Percentiles rank a stretch among this genome's conserved stretches.
Conservation (phyloP, 2,113 vertebrate genomes). For the Channa argus region DNA sequence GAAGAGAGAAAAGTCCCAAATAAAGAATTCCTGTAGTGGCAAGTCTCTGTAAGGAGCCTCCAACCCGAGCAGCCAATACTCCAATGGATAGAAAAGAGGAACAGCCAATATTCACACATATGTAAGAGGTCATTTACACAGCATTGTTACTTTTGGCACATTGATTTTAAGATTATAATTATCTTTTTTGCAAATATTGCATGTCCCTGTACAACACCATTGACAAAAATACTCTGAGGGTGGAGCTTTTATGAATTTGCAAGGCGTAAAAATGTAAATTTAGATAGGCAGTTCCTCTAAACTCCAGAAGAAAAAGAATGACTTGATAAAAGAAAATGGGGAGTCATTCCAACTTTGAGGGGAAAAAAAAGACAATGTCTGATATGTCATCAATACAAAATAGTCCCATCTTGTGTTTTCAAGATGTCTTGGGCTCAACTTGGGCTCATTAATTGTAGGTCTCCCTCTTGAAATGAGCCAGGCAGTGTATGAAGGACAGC, state of each 20-base stretch:
- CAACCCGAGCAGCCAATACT: conserved; percentile 87
- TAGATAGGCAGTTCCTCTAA: conserved; percentile 90
- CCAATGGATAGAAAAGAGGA: conserved; percentile 87
- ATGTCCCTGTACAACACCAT: conserved; percentile 96
- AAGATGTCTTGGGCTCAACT: conserved; percentile 86
- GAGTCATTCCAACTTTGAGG: conserved; percentile 90
- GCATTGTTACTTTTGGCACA: conserved; percentile 99
- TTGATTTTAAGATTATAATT: conserved; percentile 85
- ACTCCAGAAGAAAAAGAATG: conserved; percentile 86
- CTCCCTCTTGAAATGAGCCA: conserved; percentile 88
- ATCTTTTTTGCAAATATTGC: conserved; percentile 94
- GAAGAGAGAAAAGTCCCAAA: conserved; percentile 86
- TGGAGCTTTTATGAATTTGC: conserved; percentile 83
- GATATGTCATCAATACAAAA: conserved; percentile 95
- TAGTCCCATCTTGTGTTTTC: conserved; percentile 94
- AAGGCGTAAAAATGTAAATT: conserved; percentile 84
- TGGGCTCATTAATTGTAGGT: conserved; percentile 78
- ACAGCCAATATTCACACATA: conserved; percentile 90
- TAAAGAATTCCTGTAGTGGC: conserved; percentile 92
- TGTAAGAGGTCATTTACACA: conserved; percentile 91
- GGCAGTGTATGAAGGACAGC: conserved; percentile 90
- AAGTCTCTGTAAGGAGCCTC: conserved; percentile 88
- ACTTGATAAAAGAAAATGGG: conserved; percentile 82
- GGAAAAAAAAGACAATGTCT: conserved; percentile 83
- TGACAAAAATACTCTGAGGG: conserved; percentile 85